Evolutionary conservation across 2,888 invertebrate genomes (phyloP), one percentile per base, ranked within the genome.

Genomic region (Ophioninae sp.): DNA sequence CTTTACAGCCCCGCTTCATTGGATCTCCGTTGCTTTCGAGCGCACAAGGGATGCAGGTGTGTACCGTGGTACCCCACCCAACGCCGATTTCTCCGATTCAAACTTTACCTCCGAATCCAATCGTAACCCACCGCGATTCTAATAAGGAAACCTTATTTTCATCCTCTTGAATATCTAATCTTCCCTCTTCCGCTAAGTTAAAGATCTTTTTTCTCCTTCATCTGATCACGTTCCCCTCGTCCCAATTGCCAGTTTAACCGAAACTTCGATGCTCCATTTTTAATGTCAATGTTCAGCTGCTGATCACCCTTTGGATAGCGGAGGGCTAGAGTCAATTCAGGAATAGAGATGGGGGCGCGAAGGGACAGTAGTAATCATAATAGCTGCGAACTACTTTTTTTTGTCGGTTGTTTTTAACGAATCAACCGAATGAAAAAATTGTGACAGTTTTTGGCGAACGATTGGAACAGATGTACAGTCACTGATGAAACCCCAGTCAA

Each of bases 1-100:
- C 65, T 70, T 44, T 8, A 13, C 37, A 10, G 21, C 13, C 62
- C 37, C 50, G 23, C 17, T 37, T 44, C 39, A 57, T 65, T 39
- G 7, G 64, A 21, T 59, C 59, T n/a, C 20, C 65, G 1, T 37
- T 6, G 37, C 41, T 61, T 78, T 78, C 62, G 50, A 37, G n/a
- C 44, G 10, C 44, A 23, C 57, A 39, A 68, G 62, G 59, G 13
- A 57, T 74, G 74, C 74, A 74, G 74, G 62, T 74, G 74, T 59
- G 59, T 57, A 21, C 10, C 1, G 39, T 2, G 20, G 13, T 37
- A 30, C 50, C 23, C 68, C 6, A 30, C 30, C n/a, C 30, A 56
- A 57, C 37, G 13, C 30, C 20, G 57, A 37, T 70, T 8, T 57
- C 37, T n/a, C 69, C 6, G 56, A 70, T 70, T 57, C 17, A 20